These are phyloP conservation scores for Sternarchorhynchus goeldii DNA, from an alignment of 2,797 vertebrate species.

Conservation along the genomic window DNA sequence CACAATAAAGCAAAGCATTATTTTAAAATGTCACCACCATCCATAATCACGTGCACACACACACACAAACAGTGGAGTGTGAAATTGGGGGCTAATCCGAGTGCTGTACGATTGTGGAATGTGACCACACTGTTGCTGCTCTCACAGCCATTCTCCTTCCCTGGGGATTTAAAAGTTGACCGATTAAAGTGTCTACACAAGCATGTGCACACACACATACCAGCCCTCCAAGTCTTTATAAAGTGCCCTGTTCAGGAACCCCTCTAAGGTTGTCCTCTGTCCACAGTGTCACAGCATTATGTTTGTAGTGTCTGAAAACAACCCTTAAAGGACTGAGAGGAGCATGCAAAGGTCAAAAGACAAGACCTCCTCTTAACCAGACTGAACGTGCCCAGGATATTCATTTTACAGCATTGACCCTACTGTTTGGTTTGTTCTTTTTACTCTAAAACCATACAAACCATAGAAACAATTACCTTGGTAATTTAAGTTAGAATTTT, in stretches of 20 bases:
- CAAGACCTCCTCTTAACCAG: neutral
- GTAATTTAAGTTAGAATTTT: neutral
- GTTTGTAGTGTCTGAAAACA: neutral
- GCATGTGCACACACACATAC: constrained; percentile 14
- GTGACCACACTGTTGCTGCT: constrained; percentile 38
- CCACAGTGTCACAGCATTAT: neutral
- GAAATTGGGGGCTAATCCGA: constrained; percentile 48
- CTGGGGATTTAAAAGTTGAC: constrained; percentile 57
- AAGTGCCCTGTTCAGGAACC: constrained; percentile 29
- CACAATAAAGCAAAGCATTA: constrained; percentile 3
- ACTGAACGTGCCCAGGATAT: neutral
- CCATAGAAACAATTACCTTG: neutral
- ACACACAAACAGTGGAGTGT: constrained; percentile 22
- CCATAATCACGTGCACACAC: neutral
- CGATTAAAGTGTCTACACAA: constrained; percentile 57
- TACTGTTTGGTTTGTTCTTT: neutral
- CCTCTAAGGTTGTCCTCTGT: constrained; percentile 13
- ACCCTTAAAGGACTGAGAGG: neutral
- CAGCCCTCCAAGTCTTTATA: constrained; percentile 36
- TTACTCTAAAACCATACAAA: neutral
- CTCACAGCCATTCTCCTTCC: constrained; percentile 45
- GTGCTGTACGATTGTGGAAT: constrained; percentile 35
- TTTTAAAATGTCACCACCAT: neutral
- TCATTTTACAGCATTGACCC: neutral
- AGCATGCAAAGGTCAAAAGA: neutral